phyloP scores from a whole-genome alignment of 2,113 vertebrate species.

The Cochlearius cochlearius region DNA sequence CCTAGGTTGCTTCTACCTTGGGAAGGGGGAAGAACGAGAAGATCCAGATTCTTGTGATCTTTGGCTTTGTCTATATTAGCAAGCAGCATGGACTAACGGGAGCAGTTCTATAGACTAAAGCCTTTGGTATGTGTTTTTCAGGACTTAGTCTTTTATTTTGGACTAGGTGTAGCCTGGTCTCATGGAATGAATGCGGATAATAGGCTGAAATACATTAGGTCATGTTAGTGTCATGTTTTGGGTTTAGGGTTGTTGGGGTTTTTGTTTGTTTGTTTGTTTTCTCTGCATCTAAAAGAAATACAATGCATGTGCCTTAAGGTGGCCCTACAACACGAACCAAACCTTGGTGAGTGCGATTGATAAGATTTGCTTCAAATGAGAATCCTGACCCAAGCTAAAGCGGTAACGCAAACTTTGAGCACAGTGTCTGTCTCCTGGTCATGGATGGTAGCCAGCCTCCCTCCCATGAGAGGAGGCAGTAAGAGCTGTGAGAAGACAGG shows the following conservation, averaged over 20 bases:
- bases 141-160: neutral
- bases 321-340: neutral
- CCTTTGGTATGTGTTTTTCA: neutral
- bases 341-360: accelerated
- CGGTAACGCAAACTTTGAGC: neutral
- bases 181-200: neutral
- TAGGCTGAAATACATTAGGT: neutral
- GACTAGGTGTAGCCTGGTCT: neutral
- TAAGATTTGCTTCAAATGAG: neutral
- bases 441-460: neutral
- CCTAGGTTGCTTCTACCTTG: neutral
- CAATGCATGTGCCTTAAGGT: neutral
- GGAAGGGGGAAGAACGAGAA: neutral
- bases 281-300: neutral
- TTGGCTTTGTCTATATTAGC: neutral
- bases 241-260: neutral
- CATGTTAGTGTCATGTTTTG: neutral
- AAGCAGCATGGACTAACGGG: neutral
- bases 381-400: neutral
- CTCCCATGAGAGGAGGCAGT: neutral
- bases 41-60: neutral
- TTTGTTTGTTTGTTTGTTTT: neutral
- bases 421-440: neutral
- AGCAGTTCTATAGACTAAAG: neutral
- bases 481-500: neutral